phyloP scores from a whole-genome alignment of 2,888 invertebrate species.

The Tetheella fluctuosa region DNA sequence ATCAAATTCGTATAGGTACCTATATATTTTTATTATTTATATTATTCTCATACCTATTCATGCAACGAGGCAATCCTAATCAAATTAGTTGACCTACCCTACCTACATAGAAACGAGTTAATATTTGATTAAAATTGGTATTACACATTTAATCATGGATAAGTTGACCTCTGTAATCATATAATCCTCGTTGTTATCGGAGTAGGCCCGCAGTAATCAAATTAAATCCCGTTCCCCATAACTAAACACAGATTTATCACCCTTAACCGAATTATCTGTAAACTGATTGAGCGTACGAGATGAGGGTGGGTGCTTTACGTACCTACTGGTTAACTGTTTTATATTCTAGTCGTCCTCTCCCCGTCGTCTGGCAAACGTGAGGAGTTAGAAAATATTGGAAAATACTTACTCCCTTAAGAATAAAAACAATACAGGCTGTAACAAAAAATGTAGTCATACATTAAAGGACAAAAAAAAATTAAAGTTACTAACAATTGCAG shows the following conservation, averaged over 20 bases:
- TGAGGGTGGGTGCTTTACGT: slow-evolving; percentile 51
- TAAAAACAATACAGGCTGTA: not conserved
- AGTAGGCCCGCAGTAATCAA: slow-evolving; percentile 64
- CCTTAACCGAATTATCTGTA: slow-evolving; percentile 77
- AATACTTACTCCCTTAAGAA: not conserved
- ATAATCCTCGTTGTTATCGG: slow-evolving; percentile 62
- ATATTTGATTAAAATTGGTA: slow-evolving; percentile 44
- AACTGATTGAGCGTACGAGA: slow-evolving; percentile 67
- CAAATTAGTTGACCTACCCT: not conserved
- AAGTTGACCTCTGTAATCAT: slow-evolving; percentile 69
- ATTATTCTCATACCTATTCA: too few relatives aligned
- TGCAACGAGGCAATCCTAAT: not conserved
- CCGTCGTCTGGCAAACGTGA: slow-evolving; percentile 38
- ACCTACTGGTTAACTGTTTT: slow-evolving; percentile 50
- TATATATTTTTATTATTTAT: too few relatives aligned
- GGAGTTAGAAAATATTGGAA: slow-evolving; percentile 8
- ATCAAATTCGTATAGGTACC: not conserved
- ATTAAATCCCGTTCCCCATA: slow-evolving; percentile 63
- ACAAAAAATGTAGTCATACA: too few relatives aligned
- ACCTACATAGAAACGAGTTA: not conserved
- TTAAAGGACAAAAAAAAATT: too few relatives aligned
- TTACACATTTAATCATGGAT: slow-evolving; percentile 52
- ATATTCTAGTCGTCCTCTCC: slow-evolving; percentile 56
- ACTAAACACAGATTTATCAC: slow-evolving; percentile 79
- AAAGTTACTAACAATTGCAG: too few relatives aligned